Percentiles rank a stretch among this genome's conserved stretches.
Conservation (phyloP, 1,140 invertebrate genomes). For the Bilobella aurantiaca region DNA sequence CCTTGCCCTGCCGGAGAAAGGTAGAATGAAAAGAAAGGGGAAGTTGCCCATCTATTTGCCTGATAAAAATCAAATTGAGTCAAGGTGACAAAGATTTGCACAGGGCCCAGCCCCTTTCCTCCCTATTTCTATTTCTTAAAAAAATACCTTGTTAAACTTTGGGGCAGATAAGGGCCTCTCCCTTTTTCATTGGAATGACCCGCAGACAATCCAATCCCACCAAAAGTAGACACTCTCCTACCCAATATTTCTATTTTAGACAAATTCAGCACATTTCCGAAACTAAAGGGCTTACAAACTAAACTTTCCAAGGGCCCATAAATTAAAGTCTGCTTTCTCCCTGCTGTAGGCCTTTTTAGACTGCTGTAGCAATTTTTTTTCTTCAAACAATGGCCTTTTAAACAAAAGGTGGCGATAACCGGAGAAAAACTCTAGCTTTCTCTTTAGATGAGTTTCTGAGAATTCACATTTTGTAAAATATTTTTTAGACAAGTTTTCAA, state of each 20-base stretch:
- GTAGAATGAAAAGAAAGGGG: constrained; percentile 29
- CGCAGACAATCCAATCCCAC: constrained; percentile 36
- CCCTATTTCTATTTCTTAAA: constrained; percentile 18
- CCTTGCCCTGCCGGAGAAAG: background rate
- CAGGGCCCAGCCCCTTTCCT: constrained; percentile 12
- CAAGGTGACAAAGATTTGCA: constrained; percentile 36
- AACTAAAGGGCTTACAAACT: background rate
- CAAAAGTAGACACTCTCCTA: too few relatives aligned
- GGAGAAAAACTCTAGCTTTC: too few relatives aligned
- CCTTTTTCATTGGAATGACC: constrained; percentile 36
- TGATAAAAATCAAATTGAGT: constrained; percentile 37
- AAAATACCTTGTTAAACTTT: constrained; percentile 3
- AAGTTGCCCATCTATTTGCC: constrained; percentile 36
- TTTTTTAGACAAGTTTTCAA: too few relatives aligned
- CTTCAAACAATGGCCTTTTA: too few relatives aligned
- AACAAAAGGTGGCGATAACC: too few relatives aligned
- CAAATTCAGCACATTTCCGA: constrained; percentile 35
- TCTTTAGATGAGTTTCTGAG: too few relatives aligned
- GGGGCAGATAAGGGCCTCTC: constrained; percentile 14
- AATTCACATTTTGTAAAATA: too few relatives aligned
- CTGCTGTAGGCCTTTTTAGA: too few relatives aligned
- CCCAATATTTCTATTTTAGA: constrained; percentile 28
- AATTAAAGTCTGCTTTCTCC: background rate
- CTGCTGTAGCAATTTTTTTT: too few relatives aligned
- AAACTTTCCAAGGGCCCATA: background rate